Percentiles rank a stretch among this genome's conserved stretches.
Evolutionary conservation across 2,888 invertebrate genomes (phyloP).

Genomic region (Meteorus cinctellus): DNA sequence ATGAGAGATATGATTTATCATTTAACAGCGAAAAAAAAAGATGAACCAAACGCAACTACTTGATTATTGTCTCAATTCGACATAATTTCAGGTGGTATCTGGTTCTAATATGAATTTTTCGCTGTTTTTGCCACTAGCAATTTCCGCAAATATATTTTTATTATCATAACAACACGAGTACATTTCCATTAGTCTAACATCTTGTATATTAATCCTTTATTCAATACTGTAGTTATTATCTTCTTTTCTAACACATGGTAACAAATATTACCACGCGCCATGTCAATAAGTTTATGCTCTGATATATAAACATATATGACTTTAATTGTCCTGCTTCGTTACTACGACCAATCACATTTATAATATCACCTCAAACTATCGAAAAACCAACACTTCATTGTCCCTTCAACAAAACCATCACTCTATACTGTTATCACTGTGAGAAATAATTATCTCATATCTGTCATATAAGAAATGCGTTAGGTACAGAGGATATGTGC

Average conservation of each 20-base stretch:
- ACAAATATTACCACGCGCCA: conserved; percentile 20
- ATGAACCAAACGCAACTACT: conserved; percentile 47
- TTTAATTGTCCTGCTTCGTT: conserved; percentile 31
- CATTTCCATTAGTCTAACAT: conserved; percentile 44
- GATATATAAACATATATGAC: conserved; percentile 17
- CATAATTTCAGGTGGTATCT: conserved; percentile 24
- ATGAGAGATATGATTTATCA: conserved; percentile 69
- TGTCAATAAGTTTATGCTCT: conserved; percentile 19
- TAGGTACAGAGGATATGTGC: conserved; percentile 51
- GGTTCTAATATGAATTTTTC: background rate
- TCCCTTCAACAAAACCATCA: no score
- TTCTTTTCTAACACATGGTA: conserved; percentile 16
- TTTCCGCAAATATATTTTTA: conserved; percentile 50
- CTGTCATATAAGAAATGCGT: conserved; percentile 36
- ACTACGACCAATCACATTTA: conserved; percentile 28
- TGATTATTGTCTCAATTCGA: background rate
- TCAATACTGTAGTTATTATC: conserved; percentile 43
- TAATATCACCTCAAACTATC: conserved; percentile 25
- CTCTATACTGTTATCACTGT: background rate
- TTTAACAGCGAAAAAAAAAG: conserved; percentile 65
- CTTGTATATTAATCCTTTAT: conserved; percentile 29
- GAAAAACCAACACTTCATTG: no score
- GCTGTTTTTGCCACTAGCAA: conserved; percentile 24
- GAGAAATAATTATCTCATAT: background rate
- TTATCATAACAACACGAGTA: conserved; percentile 48